These are phyloP conservation scores for Oostethus manadensis DNA, from an alignment of 2,113 vertebrate species.

Conservation along the genomic window DNA sequence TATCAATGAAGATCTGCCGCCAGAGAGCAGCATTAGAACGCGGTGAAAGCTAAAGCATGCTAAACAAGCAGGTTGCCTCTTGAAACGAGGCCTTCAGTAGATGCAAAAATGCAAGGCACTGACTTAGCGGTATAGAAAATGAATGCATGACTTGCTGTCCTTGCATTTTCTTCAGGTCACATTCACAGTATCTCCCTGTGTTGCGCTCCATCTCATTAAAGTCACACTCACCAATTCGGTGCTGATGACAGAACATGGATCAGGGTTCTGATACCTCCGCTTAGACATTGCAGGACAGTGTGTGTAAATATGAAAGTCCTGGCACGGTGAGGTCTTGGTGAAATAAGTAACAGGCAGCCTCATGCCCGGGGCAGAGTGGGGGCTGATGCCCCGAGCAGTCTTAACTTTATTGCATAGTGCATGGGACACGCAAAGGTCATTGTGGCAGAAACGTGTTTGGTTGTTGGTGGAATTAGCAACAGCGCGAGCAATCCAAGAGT, in stretches of 20 bases:
- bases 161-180: not conserved
- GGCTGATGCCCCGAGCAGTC: conserved; percentile 23
- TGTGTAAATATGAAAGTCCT: conserved; percentile 26
- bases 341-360: conserved; percentile 45
- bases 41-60: not conserved
- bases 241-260: conserved; percentile 33
- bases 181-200: not conserved
- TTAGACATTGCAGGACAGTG: conserved; percentile 39
- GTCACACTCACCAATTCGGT: conserved; percentile 32
- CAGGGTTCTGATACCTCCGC: conserved; percentile 43
- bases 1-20: conserved; percentile 11
- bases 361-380: not conserved
- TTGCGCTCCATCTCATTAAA: conserved; percentile 28
- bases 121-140: no score
- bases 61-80: not conserved
- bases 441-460: not conserved
- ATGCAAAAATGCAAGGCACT: not conserved
- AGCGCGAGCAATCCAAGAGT: not conserved
- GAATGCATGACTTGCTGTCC: not conserved
- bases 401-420: conserved; percentile 17
- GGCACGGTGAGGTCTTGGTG: conserved; percentile 15
- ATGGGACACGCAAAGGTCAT: conserved; percentile 16
- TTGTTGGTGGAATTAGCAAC: not conserved
- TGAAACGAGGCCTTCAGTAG: not conserved
- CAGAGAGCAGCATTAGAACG: conserved; percentile 31